Evolutionary conservation across 1,140 invertebrate species (phyloP).

Genomic region (Drosophila saltans): DNA sequence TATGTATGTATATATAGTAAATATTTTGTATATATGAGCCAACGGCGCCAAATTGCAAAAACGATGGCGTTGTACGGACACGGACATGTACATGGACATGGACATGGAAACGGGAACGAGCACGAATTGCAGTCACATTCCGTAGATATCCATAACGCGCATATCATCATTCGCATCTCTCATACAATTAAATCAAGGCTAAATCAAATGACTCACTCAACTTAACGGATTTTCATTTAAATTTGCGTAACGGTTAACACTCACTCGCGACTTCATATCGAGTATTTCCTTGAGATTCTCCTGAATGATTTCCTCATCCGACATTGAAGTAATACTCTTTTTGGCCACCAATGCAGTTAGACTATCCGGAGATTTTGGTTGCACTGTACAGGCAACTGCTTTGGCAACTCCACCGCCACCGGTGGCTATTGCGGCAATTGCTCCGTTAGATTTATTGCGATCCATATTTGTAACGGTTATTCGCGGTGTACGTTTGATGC

Average conservation of each 20-base stretch:
- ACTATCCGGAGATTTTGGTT: slow-evolving; percentile 45
- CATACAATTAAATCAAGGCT: neutral
- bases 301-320: slow-evolving; percentile 72
- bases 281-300: slow-evolving; percentile 71
- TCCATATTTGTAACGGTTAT: slow-evolving; percentile 36
- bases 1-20: slow-evolving; percentile 15
- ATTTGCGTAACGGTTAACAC: slow-evolving; percentile 11
- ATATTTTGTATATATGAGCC: neutral
- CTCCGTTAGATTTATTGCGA: neutral
- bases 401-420: slow-evolving; percentile 1
- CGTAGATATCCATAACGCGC: neutral
- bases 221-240: neutral
- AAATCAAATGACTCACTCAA: neutral
- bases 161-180: slow-evolving; percentile 2
- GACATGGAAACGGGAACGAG: slow-evolving; percentile 11
- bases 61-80: slow-evolving; percentile 51
- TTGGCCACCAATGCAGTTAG: slow-evolving; percentile 35
- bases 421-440: slow-evolving; percentile 1
- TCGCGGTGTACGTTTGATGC: slow-evolving; percentile 16
- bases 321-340: slow-evolving; percentile 66
- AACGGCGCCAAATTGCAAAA: slow-evolving; percentile 37
- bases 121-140: slow-evolving; percentile 26
- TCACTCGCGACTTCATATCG: slow-evolving; percentile 68
- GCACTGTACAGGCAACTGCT: slow-evolving; percentile 3
- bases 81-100: neutral